Base-by-base conservation (phyloP, 1,140 invertebrate species). In the Sarcophaga peregrina region DNA sequence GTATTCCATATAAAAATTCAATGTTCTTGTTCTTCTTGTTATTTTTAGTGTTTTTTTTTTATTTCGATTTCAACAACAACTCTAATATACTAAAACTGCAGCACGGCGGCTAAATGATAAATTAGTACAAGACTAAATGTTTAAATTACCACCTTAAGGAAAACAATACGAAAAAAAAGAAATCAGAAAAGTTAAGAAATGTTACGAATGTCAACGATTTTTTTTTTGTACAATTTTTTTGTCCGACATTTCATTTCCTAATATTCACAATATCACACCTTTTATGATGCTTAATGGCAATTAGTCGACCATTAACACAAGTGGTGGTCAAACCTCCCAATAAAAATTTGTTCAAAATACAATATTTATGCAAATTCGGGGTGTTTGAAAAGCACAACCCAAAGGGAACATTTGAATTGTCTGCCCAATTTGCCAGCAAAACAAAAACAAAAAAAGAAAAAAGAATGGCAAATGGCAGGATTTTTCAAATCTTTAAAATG, bases 211-310 rank as follows among this genome's bases (percentile, higher is more conserved):
- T 20, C 62, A 25, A 20, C 62, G 54, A 9, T 58, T 58, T 0
- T 58, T 13, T 58, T 58, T 58, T 13, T 13, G 5, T n/a, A n/a
- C n/a, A n/a, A n/a, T 58, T 58, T 58, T 58, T 58, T 13, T 58
- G 54, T n/a, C 54, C n/a, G 54, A n/a, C 54, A 13, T n/a, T 58
- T 58, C 10, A 7, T 68, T 20, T 68, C 62, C 54, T 68, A 68
- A 68, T 25, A 68, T 68, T 68, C 62, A 52, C n/a, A 78, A 78
- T 20, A 78, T 78, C 75, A 78, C 75, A 78, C 75, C 75, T 78
- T 81, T 81, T 54, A 72, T 81, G 83, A 62, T 46, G 47, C 48
- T 83, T 83, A 83, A 83, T 81, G 83, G 80, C 83, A 83, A 62
- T 83, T 74, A 81, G 74, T 83, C 37, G 58, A 58, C 58, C 83